Evolutionary conservation across 2,113 vertebrate species (phyloP).

Genomic region (Uropsilus gracilis): DNA sequence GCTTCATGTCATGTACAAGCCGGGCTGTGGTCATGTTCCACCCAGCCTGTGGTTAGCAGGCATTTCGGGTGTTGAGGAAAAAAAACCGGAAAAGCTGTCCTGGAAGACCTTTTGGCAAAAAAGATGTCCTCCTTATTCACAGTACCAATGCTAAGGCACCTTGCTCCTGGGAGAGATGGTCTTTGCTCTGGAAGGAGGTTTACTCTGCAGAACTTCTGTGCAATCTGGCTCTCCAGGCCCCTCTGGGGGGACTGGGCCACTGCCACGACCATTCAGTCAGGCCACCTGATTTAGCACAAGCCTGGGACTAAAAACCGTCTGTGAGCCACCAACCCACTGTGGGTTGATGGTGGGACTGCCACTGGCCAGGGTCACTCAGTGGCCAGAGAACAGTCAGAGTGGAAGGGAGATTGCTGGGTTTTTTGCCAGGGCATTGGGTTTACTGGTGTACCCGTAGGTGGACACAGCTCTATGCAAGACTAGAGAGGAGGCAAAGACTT

Average conservation of each 20-base stretch:
- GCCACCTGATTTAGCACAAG: neutral
- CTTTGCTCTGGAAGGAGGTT: neutral
- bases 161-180: neutral
- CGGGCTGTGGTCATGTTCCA: neutral
- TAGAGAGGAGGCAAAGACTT: too few relatives aligned
- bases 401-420: too few relatives aligned
- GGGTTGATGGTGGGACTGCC: too few relatives aligned
- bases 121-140: neutral
- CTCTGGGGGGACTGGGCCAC: neutral
- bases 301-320: too few relatives aligned
- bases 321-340: neutral
- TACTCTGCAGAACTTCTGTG: neutral
- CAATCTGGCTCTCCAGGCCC: neutral
- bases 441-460: too few relatives aligned
- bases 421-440: too few relatives aligned
- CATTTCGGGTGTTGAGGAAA: neutral
- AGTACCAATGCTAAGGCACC: neutral
- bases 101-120: neutral
- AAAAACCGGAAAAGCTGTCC: neutral
- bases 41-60: neutral
- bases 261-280: neutral
- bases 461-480: neutral
- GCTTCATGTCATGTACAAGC: neutral
- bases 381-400: too few relatives aligned
- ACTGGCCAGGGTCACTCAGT: slow-evolving; percentile 11